Evolutionary conservation across 1,140 invertebrate genomes (phyloP).

Genomic region (Zaprionus tsacasi): DNA sequence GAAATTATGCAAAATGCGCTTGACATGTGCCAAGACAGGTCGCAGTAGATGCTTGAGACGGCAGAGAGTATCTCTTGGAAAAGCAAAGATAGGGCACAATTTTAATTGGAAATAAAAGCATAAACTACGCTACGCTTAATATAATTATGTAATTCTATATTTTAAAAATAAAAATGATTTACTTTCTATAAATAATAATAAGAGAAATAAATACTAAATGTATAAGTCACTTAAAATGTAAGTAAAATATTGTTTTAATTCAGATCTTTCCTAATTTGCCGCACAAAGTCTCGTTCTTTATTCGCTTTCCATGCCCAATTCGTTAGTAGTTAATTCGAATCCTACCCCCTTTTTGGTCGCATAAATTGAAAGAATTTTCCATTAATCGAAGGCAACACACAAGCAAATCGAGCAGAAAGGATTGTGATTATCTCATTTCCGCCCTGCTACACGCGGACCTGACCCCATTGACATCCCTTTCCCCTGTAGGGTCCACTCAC

Average conservation of each 20-base stretch:
- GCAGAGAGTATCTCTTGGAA: background rate
- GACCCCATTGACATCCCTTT: background rate
- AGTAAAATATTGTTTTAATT: too few relatives aligned
- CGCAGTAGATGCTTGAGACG: background rate
- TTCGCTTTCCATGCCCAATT: background rate
- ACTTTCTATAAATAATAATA: too few relatives aligned
- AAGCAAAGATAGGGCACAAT: background rate
- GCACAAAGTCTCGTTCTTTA: too few relatives aligned
- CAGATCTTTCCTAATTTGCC: background rate
- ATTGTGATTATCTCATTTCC: slow-evolving; percentile 18
- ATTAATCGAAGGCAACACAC: background rate
- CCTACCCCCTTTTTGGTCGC: background rate
- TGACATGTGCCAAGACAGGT: slow-evolving; percentile 8
- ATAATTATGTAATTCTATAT: too few relatives aligned
- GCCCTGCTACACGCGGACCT: background rate
- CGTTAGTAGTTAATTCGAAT: background rate
- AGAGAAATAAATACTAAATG: too few relatives aligned
- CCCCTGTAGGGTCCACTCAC: slow-evolving; percentile 66
- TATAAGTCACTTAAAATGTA: too few relatives aligned
- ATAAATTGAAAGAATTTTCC: slow-evolving; percentile 5
- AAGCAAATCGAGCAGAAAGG: slow-evolving; percentile 27
- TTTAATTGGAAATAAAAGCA: background rate
- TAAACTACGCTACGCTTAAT: too few relatives aligned
- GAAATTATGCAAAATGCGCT: slow-evolving; percentile 22
- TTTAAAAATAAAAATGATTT: too few relatives aligned